Evolutionary conservation across 2,888 invertebrate genomes (phyloP).

Genomic region (Tolmerus cingulatus): DNA sequence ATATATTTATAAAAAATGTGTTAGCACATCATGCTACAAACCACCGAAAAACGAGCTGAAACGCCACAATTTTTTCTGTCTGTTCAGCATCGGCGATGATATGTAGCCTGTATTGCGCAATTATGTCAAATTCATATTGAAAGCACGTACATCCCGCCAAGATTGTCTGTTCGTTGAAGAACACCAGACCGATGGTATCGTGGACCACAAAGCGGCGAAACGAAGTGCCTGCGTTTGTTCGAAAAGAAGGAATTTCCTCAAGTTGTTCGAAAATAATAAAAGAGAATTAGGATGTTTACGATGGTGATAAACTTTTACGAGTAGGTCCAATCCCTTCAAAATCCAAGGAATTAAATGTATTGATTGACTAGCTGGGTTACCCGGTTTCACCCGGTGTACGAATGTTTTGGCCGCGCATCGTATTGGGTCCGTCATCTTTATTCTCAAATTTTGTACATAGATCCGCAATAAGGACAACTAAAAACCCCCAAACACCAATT

Average conservation of each 20-base stretch:
- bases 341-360: neutral
- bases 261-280: neutral
- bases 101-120: neutral
- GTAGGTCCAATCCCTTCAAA: neutral
- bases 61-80: neutral
- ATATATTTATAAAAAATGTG: neutral
- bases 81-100: neutral
- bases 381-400: no score
- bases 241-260: neutral
- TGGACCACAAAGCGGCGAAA: neutral
- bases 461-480: no score
- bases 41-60: neutral
- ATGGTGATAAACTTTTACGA: neutral
- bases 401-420: no score
- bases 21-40: neutral
- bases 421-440: no score
- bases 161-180: neutral
- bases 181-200: neutral
- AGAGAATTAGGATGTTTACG: neutral
- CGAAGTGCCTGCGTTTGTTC: neutral
- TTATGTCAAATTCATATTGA: neutral
- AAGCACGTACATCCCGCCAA: neutral
- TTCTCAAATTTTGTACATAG: no score
- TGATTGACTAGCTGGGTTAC: no score
- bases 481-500: no score